These are phyloP conservation scores for Schizopygopsis pylzovi DNA, from an alignment of 2,797 vertebrate species.

Conservation along the genomic window DNA sequence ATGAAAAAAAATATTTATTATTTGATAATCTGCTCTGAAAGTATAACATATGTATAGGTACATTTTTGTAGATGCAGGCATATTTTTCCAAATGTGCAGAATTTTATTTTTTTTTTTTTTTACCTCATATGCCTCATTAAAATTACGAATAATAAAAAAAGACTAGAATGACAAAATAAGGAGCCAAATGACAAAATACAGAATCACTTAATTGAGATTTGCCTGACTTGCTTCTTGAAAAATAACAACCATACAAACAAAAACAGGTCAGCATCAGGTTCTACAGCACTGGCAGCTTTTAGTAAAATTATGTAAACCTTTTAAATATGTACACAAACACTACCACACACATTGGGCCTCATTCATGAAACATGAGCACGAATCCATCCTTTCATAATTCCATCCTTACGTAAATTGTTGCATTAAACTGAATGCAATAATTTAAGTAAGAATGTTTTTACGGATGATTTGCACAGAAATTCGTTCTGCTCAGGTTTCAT, in stretches of 20 bases:
- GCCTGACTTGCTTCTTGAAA: neutral
- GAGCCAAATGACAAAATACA: neutral
- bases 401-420: neutral
- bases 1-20: neutral
- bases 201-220: neutral
- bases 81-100: neutral
- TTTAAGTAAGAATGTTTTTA: slow-evolving; percentile 13
- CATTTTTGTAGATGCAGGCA: neutral
- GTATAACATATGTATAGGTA: neutral
- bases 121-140: neutral
- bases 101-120: neutral
- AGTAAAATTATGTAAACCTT: neutral
- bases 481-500: slow-evolving; percentile 7
- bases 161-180: neutral
- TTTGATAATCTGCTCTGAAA: neutral
- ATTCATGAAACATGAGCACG: neutral
- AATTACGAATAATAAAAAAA: neutral
- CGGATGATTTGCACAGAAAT: slow-evolving; percentile 18
- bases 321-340: neutral
- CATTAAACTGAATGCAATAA: neutral
- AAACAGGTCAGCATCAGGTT: neutral
- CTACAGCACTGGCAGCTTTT: neutral
- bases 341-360: neutral
- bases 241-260: neutral
- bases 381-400: neutral